These are phyloP conservation scores for Harmothoe impar DNA, from an alignment of 2,888 invertebrate genomes.

Conservation along the genomic window DNA sequence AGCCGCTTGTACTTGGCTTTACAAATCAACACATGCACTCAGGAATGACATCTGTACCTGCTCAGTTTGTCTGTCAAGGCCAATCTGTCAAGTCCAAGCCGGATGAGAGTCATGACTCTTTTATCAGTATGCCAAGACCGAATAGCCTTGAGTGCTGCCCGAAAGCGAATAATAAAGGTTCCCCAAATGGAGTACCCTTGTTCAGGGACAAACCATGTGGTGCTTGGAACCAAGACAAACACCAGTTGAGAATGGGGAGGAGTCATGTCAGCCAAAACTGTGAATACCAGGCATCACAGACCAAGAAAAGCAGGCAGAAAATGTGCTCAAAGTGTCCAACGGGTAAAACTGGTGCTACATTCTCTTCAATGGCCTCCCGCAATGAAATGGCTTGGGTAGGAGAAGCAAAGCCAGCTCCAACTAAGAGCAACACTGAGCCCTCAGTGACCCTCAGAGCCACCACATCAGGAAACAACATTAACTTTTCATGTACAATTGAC, in stretches of 20 bases:
- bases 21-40: background rate
- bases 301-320: background rate
- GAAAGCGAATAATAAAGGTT: background rate
- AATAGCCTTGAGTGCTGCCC: background rate
- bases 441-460: background rate
- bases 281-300: background rate
- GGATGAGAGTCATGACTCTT: background rate
- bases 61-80: conserved; percentile 18
- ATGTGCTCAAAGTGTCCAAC: background rate
- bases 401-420: background rate
- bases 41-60: background rate
- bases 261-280: background rate
- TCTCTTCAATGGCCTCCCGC: background rate
- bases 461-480: conserved; percentile 6
- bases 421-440: background rate
- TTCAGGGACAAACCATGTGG: background rate
- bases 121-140: background rate
- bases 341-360: background rate
- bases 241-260: background rate
- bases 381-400: background rate
- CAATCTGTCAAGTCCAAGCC: background rate
- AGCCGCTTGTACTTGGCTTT: background rate
- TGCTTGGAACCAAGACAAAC: background rate
- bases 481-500: conserved; percentile 16
- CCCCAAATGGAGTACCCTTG: background rate